Conservation (phyloP, 37 sponge, comb jelly and placozoan species). For the Chondrosia reniformis region DNA sequence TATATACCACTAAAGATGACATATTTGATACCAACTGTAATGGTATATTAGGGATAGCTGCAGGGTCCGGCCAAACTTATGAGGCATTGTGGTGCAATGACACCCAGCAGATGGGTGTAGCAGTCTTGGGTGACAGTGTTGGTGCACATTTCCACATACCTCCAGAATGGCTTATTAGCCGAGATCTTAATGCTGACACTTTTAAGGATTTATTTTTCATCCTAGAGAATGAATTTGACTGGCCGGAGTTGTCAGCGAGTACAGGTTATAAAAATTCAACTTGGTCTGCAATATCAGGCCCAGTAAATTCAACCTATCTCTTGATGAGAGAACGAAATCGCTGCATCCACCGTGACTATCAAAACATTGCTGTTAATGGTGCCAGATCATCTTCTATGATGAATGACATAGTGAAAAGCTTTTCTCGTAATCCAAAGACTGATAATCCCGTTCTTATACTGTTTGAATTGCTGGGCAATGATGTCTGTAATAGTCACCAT, state of each 20-base stretch:
- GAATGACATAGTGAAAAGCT: conserved; percentile 45
- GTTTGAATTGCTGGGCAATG: conserved; percentile 83
- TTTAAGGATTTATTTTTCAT: conserved; percentile 67
- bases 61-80: conserved; percentile 62
- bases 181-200: conserved; percentile 44
- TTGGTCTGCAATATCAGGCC: conserved; percentile 66
- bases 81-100: conserved; percentile 79
- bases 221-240: conserved; percentile 90
- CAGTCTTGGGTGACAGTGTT: conserved; percentile 83
- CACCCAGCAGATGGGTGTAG: conserved; percentile 67
- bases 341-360: conserved; percentile 92
- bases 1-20: conserved; percentile 48
- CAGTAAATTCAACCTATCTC: conserved; percentile 75
- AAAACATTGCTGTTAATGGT: conserved; percentile 91
- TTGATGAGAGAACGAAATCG: conserved; percentile 50
- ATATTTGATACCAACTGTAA: conserved; percentile 86
- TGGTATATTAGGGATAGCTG: conserved; percentile 73
- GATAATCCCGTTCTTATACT: conserved; percentile 71
- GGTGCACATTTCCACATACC: conserved; percentile 94
- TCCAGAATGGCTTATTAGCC: conserved; percentile 62
- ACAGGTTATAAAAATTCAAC: conserved; percentile 75
- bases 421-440: conserved; percentile 32
- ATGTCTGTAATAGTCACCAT: conserved; percentile 84
- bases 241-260: conserved; percentile 83
- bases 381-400: conserved; percentile 65